Conservation (phyloP, 2,113 vertebrate species). For the Anser brachyrhynchus region DNA sequence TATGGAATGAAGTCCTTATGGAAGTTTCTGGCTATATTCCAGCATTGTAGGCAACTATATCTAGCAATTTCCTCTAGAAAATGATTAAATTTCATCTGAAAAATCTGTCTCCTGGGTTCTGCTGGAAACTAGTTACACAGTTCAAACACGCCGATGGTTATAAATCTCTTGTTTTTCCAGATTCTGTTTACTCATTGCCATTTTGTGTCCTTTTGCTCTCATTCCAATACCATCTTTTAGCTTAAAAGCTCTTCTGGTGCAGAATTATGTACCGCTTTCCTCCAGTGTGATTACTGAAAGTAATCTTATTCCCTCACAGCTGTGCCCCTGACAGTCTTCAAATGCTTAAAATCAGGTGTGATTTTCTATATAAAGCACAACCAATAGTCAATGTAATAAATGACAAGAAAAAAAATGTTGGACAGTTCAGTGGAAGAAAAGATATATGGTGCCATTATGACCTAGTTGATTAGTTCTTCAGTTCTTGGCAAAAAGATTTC, state of each 20-base stretch:
- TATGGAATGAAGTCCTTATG: background rate
- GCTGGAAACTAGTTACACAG: background rate
- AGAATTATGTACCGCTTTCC: background rate
- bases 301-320: background rate
- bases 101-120: background rate
- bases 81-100: background rate
- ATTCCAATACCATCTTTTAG: background rate
- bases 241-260: background rate
- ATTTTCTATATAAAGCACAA: conserved; percentile 3
- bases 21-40: background rate
- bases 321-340: background rate
- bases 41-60: background rate
- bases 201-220: background rate
- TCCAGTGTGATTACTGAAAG: background rate
- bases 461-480: conserved; percentile 12
- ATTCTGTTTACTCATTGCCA: background rate
- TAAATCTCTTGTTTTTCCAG: background rate
- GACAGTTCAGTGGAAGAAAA: background rate
- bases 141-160: background rate
- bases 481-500: conserved; percentile 14
- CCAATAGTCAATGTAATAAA: background rate
- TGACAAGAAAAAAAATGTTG: background rate
- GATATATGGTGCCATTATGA: background rate
- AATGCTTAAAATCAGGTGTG: background rate
- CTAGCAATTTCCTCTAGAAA: background rate